phyloP scores from a whole-genome alignment of 2,888 invertebrate genomes.

The Eupithecia centaureata region DNA sequence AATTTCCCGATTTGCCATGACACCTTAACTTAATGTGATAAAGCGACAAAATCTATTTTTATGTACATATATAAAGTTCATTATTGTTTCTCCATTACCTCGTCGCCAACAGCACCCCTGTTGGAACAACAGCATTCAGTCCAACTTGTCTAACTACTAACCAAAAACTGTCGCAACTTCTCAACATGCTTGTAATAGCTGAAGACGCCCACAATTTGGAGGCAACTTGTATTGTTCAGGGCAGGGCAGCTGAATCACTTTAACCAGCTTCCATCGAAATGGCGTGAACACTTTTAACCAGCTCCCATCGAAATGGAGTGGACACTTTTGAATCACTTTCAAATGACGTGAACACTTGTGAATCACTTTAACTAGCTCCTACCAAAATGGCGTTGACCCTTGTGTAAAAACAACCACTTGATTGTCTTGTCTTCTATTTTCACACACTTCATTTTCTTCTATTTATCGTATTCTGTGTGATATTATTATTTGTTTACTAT shows the following conservation, averaged over 20 bases:
- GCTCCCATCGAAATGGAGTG: no score
- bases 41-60: no score
- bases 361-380: not conserved
- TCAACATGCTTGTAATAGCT: constrained; percentile 31
- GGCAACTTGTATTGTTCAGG: constrained; percentile 8
- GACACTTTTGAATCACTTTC: no score
- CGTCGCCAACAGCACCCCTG: not conserved
- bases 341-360: no score
- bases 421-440: no score
- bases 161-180: constrained; percentile 38
- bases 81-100: not conserved
- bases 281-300: no score
- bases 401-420: not conserved
- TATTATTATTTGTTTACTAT: no score
- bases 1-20: no score
- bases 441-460: no score
- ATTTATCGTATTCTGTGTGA: no score
- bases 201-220: constrained; percentile 23
- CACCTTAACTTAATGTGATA: no score
- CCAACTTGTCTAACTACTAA: constrained; percentile 25
- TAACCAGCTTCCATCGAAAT: not conserved
- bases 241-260: constrained; percentile 15
- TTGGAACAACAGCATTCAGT: constrained; percentile 4
- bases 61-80: no score
- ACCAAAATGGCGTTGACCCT: not conserved